These are phyloP conservation scores for Phyllostomus discolor DNA, from an alignment of 2,113 vertebrate species.

Conservation along the genomic window DNA sequence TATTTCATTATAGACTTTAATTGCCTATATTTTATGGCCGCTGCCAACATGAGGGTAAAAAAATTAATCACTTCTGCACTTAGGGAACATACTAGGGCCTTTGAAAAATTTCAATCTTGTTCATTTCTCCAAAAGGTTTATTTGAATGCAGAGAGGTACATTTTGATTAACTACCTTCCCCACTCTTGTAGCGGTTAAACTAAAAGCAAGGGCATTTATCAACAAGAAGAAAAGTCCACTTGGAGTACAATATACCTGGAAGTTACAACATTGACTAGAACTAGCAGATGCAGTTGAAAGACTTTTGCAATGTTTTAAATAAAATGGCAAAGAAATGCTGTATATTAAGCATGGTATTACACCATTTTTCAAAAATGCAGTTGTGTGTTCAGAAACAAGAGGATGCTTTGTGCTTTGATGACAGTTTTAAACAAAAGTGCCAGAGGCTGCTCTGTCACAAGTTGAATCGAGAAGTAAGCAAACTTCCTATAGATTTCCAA, in stretches of 20 bases:
- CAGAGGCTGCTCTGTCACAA: neutral
- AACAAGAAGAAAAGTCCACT: neutral
- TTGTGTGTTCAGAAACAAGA: neutral
- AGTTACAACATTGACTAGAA: conserved; percentile 2
- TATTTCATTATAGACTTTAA: conserved; percentile 46
- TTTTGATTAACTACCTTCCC: conserved; percentile 23
- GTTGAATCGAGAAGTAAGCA: neutral
- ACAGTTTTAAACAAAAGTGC: neutral
- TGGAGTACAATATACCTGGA: neutral
- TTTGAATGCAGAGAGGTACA: conserved; percentile 38
- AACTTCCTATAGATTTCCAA: neutral
- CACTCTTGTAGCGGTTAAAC: neutral
- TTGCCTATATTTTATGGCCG: conserved; percentile 51
- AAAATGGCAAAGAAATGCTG: neutral
- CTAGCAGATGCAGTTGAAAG: neutral
- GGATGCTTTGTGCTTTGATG: neutral
- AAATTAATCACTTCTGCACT: conserved; percentile 49
- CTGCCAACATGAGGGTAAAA: conserved; percentile 35
- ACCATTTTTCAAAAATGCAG: neutral
- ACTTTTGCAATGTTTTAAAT: neutral
- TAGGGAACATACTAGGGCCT: conserved; percentile 34
- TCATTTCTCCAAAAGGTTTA: conserved; percentile 54
- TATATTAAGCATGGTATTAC: neutral
- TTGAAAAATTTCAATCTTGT: conserved; percentile 47
- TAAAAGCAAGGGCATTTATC: neutral